Conservation (phyloP, 2,113 vertebrate species). For the Rhea americana region DNA sequence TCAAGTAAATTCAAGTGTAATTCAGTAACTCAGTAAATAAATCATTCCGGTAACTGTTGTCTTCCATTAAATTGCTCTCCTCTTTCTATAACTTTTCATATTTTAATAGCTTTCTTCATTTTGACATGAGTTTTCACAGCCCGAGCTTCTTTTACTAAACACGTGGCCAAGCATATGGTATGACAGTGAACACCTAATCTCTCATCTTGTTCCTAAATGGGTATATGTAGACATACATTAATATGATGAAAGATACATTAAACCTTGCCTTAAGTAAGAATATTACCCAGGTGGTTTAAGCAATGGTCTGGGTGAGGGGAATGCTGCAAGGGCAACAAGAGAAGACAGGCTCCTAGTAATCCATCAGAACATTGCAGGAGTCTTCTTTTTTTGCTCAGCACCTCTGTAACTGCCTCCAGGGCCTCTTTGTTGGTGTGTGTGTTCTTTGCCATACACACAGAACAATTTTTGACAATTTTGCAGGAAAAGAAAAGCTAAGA, state of each 20-base stretch:
- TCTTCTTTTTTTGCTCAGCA: background rate
- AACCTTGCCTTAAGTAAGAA: conserved; percentile 28
- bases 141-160: conserved; percentile 3
- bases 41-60: conserved; percentile 25
- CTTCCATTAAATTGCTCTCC: background rate
- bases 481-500: background rate
- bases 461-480: background rate
- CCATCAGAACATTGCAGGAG: conserved; percentile 1
- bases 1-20: conserved; percentile 31
- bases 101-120: conserved; percentile 42
- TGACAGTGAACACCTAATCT: background rate
- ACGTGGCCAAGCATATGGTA: conserved; percentile 7
- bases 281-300: conserved; percentile 32
- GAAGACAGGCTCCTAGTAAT: background rate
- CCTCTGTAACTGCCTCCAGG: background rate
- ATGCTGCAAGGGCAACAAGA: conserved; percentile 22
- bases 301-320: background rate
- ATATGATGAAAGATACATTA: conserved; percentile 3
- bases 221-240: background rate
- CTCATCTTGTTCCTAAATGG: background rate
- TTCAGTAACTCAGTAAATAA: conserved; percentile 25
- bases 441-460: background rate
- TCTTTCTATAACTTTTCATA: conserved; percentile 5
- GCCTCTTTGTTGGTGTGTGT: background rate
- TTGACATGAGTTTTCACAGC: conserved; percentile 38